Evolutionary conservation across 1,140 invertebrate species (phyloP), one percentile per base, ranked within the genome.

Genomic region (Xylocopa sonorina): DNA sequence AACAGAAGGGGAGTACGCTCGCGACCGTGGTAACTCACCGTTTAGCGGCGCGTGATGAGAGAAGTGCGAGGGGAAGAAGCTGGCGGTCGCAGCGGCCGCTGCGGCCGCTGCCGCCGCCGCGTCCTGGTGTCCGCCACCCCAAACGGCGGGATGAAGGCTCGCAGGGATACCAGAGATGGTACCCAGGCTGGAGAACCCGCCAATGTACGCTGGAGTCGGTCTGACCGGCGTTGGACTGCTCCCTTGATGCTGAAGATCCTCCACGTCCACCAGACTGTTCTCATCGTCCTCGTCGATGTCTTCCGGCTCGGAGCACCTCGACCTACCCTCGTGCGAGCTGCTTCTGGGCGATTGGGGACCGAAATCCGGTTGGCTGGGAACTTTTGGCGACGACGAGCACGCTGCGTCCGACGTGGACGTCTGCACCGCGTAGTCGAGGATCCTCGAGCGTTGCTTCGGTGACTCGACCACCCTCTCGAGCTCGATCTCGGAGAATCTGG

Each of bases 201-300:
- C 89, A 24, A 93, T 85, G 38, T 92, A 92, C 0, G 87, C 90
- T 0, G 91, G 92, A 0, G 91, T 92, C 0, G 92, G 92, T 41
- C 91, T 89, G 1, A 92, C 86, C 0, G 91, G 91, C 9, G 87
- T 86, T 0, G 91, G 89, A 58, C 87, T 87, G 46, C 51, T 78
- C 2, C 72, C 74, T 16, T 73, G 32, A 24, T 87, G 88, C 29
- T 88, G 87, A 10, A 92, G 71, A 5, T 92, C 92, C 46, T 92
- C 92, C 9, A 92, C 91, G 71, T 92, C 92, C n/a, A 92, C 90
- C 9, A 92, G 57, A 50, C 91, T 90, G 38, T 79, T 89, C 27
- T 86, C 88, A 34, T 91, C 91, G 14, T 92, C 91, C 4, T 91
- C 91, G 5, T 91, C 91, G 55, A 87, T 80, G 48, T 90, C 87